Conservation (phyloP, 1,140 invertebrate species). For the Physella acuta region DNA sequence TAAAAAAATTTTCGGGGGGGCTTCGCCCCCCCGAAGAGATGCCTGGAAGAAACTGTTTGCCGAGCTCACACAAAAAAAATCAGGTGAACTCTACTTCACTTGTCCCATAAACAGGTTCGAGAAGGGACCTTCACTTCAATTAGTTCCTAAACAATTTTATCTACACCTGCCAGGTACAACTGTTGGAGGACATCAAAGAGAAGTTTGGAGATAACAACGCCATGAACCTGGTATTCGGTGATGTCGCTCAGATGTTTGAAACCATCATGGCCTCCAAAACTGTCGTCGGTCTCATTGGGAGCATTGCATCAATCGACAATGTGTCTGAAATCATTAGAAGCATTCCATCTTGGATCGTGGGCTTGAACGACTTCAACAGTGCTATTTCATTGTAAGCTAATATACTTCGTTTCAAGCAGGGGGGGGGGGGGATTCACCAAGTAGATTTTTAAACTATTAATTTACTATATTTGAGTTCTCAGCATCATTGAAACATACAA, state of each 20-base stretch:
- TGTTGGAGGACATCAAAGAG: constrained; percentile 29
- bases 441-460: too few species aligned
- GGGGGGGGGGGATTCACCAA: too few species aligned
- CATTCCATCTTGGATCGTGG: constrained; percentile 29
- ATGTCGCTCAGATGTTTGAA: constrained; percentile 27
- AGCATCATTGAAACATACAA: too few species aligned
- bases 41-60: background rate
- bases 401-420: too few species aligned
- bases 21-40: too few species aligned
- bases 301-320: constrained; percentile 29
- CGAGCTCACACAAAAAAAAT: too few species aligned
- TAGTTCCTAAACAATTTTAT: background rate
- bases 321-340: constrained; percentile 26
- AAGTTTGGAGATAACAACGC: background rate
- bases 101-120: too few species aligned
- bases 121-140: background rate
- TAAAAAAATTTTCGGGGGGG: too few species aligned
- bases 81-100: too few species aligned
- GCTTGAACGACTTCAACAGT: background rate
- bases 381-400: constrained; percentile 16
- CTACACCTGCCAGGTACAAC: constrained; percentile 3
- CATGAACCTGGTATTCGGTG: background rate
- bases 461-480: too few species aligned
- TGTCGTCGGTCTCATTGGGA: constrained; percentile 27
- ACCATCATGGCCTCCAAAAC: constrained; percentile 18